Evolutionary conservation across 2,797 vertebrate genomes (phyloP).

Genomic region (Takifugu ocellatus): DNA sequence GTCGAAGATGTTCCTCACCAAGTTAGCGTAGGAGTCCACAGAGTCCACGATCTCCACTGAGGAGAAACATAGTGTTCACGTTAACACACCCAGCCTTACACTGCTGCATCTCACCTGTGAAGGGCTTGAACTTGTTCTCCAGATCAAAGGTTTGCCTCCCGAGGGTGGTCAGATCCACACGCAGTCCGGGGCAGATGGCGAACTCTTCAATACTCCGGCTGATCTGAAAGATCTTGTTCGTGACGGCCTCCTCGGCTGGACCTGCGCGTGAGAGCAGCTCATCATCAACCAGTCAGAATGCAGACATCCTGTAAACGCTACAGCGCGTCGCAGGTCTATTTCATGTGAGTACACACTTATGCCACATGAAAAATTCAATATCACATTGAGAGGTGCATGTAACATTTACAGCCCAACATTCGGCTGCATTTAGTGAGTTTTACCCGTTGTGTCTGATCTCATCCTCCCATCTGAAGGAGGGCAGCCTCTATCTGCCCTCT

Average conservation of each 20-base stretch:
- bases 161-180: constrained; percentile 85
- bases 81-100: too few species aligned
- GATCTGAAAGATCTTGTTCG: constrained; percentile 93
- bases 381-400: not conserved
- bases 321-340: not conserved
- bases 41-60: constrained; percentile 96
- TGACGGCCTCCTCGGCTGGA: constrained; percentile 86
- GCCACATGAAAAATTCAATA: too few species aligned
- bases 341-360: not conserved
- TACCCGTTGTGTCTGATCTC: constrained; percentile 1
- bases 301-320: not conserved
- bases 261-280: constrained; percentile 66
- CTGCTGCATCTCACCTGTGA: constrained; percentile 80
- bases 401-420: constrained; percentile 4
- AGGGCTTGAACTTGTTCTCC: constrained; percentile 96
- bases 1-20: constrained; percentile 94
- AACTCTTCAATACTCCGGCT: constrained; percentile 94
- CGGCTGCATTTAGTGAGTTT: constrained; percentile 10
- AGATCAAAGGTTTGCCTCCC: constrained; percentile 95
- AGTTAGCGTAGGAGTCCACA: constrained; percentile 89
- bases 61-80: constrained; percentile 5
- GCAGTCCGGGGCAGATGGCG: constrained; percentile 90
- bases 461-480: constrained; percentile 6
- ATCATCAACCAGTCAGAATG: not conserved
- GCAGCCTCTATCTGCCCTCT: constrained; percentile 25